These are phyloP conservation scores for Lagopus leucura DNA, from an alignment of 2,113 vertebrate species.

Conservation along the genomic window DNA sequence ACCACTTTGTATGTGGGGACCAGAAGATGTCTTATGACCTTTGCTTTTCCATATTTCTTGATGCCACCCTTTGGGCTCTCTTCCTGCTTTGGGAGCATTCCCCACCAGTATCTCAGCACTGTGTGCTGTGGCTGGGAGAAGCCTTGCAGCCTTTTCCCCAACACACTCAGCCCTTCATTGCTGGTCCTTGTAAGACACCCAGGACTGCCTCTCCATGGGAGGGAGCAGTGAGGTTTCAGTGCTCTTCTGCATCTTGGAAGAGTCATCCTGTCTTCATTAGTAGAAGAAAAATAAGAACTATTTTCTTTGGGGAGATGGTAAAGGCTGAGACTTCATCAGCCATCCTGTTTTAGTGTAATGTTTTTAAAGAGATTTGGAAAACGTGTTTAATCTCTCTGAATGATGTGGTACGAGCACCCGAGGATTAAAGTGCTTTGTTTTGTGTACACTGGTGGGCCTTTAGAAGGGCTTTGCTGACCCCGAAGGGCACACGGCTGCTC, in stretches of 20 bases:
- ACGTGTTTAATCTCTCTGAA: not conserved
- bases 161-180: too few species aligned
- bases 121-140: not conserved
- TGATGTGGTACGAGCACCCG: not conserved
- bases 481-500: not conserved
- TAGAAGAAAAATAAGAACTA: too few species aligned
- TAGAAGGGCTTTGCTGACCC: too few species aligned
- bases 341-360: not conserved
- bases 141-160: too few species aligned
- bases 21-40: not conserved
- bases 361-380: not conserved
- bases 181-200: too few species aligned
- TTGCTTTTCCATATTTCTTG: not conserved
- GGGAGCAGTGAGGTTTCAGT: not conserved
- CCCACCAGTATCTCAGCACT: not conserved
- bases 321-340: not conserved
- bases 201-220: not conserved
- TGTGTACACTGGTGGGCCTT: fast-evolving
- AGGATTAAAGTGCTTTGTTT: not conserved
- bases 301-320: not conserved
- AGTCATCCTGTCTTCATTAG: not conserved
- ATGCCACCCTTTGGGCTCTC: not conserved
- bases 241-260: not conserved
- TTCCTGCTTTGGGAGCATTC: not conserved
- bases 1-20: fast-evolving